Percentiles rank a stretch among this genome's conserved stretches.
Evolutionary conservation across 1,140 invertebrate genomes (phyloP).

Genomic region (Philaenus spumarius): DNA sequence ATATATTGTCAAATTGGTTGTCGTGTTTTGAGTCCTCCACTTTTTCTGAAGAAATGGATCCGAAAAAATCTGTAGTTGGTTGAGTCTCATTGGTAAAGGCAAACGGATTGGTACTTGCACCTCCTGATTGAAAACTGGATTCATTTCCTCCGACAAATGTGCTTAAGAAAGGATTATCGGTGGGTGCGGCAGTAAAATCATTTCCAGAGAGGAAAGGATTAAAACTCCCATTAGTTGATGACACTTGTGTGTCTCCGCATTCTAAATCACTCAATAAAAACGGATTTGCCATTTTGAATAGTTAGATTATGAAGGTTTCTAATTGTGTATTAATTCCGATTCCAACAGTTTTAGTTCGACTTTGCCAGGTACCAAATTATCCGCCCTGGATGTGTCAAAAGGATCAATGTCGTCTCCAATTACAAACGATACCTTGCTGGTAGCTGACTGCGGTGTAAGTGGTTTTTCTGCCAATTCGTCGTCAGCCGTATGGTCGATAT

Average conservation of each 20-base stretch:
- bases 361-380: conserved; percentile 58
- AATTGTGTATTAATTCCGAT: conserved; percentile 47
- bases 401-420: conserved; percentile 57
- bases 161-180: conserved; percentile 52
- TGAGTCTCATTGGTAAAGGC: conserved; percentile 40
- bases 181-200: conserved; percentile 32
- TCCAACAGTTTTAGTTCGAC: conserved; percentile 67
- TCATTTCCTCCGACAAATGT: conserved; percentile 23
- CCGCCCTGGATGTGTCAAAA: conserved; percentile 75
- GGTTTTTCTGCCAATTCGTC: conserved; percentile 30
- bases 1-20: conserved; percentile 26
- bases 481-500: conserved; percentile 8
- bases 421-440: conserved; percentile 27
- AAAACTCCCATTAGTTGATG: conserved; percentile 36
- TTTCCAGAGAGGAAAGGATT: conserved; percentile 68
- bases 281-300: conserved; percentile 50
- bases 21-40: too few species aligned
- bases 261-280: conserved; percentile 62
- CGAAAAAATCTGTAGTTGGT: conserved; percentile 24
- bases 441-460: conserved; percentile 30
- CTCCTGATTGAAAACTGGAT: conserved; percentile 22
- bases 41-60: background rate
- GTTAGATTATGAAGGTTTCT: background rate
- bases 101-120: conserved; percentile 48
- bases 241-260: conserved; percentile 35